Evolutionary conservation across 2,888 invertebrate species (phyloP), one percentile per base, ranked within the genome.

Genomic region (Chelonus formosanus): DNA sequence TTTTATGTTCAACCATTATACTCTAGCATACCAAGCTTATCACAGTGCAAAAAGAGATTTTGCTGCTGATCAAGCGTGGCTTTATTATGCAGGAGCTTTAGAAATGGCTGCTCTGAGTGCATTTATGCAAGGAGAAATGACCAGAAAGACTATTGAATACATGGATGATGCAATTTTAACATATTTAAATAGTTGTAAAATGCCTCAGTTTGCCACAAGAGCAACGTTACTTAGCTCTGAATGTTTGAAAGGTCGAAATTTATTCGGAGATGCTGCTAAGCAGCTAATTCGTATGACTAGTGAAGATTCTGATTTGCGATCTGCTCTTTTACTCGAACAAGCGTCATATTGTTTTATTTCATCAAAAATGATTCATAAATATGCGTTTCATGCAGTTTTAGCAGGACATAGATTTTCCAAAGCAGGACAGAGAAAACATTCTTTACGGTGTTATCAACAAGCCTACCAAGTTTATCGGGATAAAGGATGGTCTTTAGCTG

Each of bases 1-100:
- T 85, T 98, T 99, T 84, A 91, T 98, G 89, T 96, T 98, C 84
- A 95, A 96, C 3, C 92, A 96, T 80, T 97, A 97, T 86, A 91
- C 92, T 72, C 88, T 94, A 73, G 96, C 98, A 5, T 97, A 95
- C 85, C 94, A 95, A 82, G 90, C 94, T 0, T 99, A 98, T 85
- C 97, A 98, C 85, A 91, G 93, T 50, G 95, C 97, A n/a, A 98
- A 98, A 85, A 90, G 97, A 61, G 99, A 99, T 84, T 98, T 98
- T 84, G 94, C 94, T 80, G 93, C 93, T 1, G 98, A 99, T 83
- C 95, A 96, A 73, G 98, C 98, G 0, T 98, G 97, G 97, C 88
- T 97, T 36, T 95, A 98, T 83, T 97, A 94, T 84, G 97, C 98
- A 0, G 97, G 98, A 6, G 97, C 98, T 4, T 86, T 97, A 57